Evolutionary conservation across 2,888 invertebrate genomes (phyloP), one percentile per base, ranked within the genome.

Genomic region (Andrena haemorrhoa): DNA sequence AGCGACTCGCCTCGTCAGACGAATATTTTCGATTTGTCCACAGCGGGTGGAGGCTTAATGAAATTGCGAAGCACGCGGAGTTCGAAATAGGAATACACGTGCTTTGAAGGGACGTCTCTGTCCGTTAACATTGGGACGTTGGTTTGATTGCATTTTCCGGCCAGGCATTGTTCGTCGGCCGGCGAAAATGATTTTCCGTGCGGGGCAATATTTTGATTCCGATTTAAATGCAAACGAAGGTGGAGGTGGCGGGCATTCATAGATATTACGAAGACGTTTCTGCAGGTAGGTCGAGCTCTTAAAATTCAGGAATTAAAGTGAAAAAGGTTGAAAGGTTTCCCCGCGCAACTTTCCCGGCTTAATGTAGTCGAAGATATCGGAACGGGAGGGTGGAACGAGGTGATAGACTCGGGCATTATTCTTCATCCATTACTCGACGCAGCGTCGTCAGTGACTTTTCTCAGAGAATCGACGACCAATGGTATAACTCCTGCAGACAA

Each of bases 371-470:
- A 75, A 80, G 75, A 79, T 82, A 76, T 80, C 75, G 80, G 70
- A n/a, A 66, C 7, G 61, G 33, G 3, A 4, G 23, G 26, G 10
- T n/a, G 64, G 33, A 61, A 64, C 12, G 60, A 35, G 71, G 56
- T 53, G 76, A 75, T 77, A 63, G 79, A 81, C 65, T 77, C 73
- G 61, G 51, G 66, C 56, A 60, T 83, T 83, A 83, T 85, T 86
- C 79, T 78, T 82, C 83, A 74, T 84, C 84, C 83, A 77, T 85
- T 88, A 85, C 82, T 80, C 82, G 75, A 60, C 63, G 69, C 65
- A 73, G 7, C 79, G 70, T 75, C 66, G 64, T 72, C 72, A 41
- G 31, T 70, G 82, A 88, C 66, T 85, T 85, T 80, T 64, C 35
- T 53, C 53, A 8, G 81, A 41, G 64, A 75, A 70, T 60, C 71